Percentiles rank a stretch among this genome's conserved stretches.
These are phyloP conservation scores for Rhinichthys osculus DNA, from an alignment of 2,797 vertebrate genomes.

Conservation along the genomic window DNA sequence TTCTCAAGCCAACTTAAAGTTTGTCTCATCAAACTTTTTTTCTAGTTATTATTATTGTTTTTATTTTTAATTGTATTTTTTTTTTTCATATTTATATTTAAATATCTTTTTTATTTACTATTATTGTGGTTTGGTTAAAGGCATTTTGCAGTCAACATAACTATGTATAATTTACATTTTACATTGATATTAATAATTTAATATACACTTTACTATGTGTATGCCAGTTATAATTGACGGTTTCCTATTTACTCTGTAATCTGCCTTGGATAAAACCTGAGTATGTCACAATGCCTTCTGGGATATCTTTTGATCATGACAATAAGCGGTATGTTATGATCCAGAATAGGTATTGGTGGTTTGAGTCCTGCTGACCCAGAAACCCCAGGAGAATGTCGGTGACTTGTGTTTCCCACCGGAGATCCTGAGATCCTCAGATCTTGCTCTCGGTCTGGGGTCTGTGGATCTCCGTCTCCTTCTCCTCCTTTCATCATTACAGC, in stretches of 20 bases:
- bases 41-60: too few relatives aligned
- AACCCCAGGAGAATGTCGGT: not conserved
- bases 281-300: not conserved
- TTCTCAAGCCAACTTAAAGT: too few relatives aligned
- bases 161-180: too few relatives aligned
- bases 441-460: not conserved
- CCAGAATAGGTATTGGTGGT: not conserved
- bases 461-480: not conserved
- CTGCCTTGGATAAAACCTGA: not conserved
- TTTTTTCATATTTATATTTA: too few relatives aligned
- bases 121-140: too few relatives aligned
- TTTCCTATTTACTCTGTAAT: not conserved
- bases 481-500: conserved; percentile 21
- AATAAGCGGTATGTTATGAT: not conserved
- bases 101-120: too few relatives aligned
- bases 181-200: too few relatives aligned
- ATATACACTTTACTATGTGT: too few relatives aligned
- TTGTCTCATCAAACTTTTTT: too few relatives aligned
- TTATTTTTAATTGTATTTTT: too few relatives aligned
- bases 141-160: too few relatives aligned
- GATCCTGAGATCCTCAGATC: not conserved
- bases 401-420: not conserved
- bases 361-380: conserved; percentile 1
- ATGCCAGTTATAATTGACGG: not conserved
- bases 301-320: not conserved